Percentiles rank a stretch among this genome's conserved stretches.
Evolutionary conservation across 2,888 invertebrate species (phyloP).

Genomic region (Zootermopsis nevadensis): DNA sequence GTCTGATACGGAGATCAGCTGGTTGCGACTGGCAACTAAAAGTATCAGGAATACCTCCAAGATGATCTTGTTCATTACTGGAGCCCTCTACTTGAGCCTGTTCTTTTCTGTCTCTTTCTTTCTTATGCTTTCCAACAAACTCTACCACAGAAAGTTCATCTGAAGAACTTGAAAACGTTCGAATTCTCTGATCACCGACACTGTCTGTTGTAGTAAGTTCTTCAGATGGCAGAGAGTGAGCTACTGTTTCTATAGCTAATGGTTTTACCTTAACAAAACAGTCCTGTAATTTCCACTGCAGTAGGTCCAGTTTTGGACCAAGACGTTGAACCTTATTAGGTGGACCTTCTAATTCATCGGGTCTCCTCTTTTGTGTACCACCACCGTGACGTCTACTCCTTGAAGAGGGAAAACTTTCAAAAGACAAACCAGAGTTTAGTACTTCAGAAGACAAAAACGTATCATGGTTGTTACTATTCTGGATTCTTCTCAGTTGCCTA

Average conservation of each 20-base stretch:
- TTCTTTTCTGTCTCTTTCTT: background rate
- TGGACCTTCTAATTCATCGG: background rate
- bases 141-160: background rate
- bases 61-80: constrained; percentile 13
- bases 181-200: background rate
- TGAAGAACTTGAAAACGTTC: background rate
- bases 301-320: background rate
- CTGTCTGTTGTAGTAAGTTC: background rate
- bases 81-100: background rate
- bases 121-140: background rate
- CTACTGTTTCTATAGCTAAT: background rate
- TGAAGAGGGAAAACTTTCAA: too few relatives aligned
- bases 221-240: background rate
- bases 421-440: background rate
- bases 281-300: background rate
- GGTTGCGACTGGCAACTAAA: background rate
- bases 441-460: background rate
- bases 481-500: background rate
- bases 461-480: background rate
- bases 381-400: background rate
- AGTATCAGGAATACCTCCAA: constrained; percentile 18
- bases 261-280: constrained; percentile 34
- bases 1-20: background rate
- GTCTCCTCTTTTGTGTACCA: constrained; percentile 23
- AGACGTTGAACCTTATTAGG: background rate